phyloP scores from a whole-genome alignment of 2,113 vertebrate species.

The Serranochromis macrocephalus region DNA sequence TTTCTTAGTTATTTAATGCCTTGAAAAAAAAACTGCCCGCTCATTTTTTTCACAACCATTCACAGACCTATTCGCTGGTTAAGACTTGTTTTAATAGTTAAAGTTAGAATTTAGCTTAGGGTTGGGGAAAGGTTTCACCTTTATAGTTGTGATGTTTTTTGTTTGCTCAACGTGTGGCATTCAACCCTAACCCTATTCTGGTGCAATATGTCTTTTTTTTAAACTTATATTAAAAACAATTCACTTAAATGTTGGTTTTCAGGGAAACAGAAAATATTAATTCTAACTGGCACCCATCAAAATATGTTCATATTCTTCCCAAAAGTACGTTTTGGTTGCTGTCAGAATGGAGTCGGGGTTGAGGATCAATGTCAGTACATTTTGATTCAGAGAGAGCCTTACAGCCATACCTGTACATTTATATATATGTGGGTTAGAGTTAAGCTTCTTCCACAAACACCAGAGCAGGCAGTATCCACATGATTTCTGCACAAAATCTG shows the following conservation, averaged over 20 bases:
- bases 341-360: not conserved
- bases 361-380: not conserved
- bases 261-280: not conserved
- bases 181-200: not conserved
- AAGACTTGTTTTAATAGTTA: not conserved
- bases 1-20: not conserved
- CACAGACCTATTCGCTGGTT: not conserved
- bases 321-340: not conserved
- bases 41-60: not conserved
- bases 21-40: not conserved
- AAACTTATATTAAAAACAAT: not conserved
- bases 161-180: not conserved
- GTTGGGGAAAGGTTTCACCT: accelerated
- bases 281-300: not conserved
- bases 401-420: not conserved
- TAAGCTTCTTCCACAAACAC: not conserved
- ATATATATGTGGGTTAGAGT: not conserved
- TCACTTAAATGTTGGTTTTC: not conserved
- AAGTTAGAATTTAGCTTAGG: not conserved
- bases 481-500: not conserved
- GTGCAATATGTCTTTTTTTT: not conserved
- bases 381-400: not conserved
- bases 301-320: not conserved
- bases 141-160: not conserved
- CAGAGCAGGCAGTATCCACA: not conserved